Conservation (phyloP, 2,888 invertebrate genomes). For the Idaea dimidiata region DNA sequence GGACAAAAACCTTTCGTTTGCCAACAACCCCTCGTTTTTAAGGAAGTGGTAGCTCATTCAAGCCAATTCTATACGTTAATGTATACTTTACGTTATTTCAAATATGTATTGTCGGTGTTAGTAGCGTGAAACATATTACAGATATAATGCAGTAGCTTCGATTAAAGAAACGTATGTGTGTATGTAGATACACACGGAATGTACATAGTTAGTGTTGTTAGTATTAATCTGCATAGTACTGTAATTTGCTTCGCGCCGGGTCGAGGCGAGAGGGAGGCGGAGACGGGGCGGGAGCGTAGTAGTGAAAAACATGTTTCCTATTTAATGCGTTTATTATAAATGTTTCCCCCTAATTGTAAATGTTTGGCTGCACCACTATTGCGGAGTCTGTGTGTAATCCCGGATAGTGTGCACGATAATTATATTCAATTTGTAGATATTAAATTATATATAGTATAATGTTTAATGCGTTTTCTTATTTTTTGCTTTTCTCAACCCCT, state of each 20-base stretch:
- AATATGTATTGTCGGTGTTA: conserved; percentile 23
- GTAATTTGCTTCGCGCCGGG: conserved; percentile 75
- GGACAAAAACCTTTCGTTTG: background rate
- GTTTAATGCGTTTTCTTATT: conserved; percentile 76
- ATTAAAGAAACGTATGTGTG: conserved; percentile 9
- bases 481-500: conserved; percentile 62
- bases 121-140: conserved; percentile 76
- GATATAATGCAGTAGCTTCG: conserved; percentile 43
- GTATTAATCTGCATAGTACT: conserved; percentile 64
- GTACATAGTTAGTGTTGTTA: conserved; percentile 75
- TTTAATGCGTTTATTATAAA: conserved; percentile 78
- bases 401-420: conserved; percentile 70
- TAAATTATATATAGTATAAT: conserved; percentile 81
- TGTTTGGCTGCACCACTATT: conserved; percentile 65
- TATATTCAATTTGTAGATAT: conserved; percentile 80
- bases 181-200: conserved; percentile 32
- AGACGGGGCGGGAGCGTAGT: conserved; percentile 33
- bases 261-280: conserved; percentile 27
- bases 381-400: conserved; percentile 59
- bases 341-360: conserved; percentile 79
- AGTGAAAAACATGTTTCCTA: conserved; percentile 74
- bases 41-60: background rate
- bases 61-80: background rate
- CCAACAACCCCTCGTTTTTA: background rate
- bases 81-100: conserved; percentile 6